phyloP scores from a whole-genome alignment of 2,888 invertebrate species.

The Agrotis segetum region DNA sequence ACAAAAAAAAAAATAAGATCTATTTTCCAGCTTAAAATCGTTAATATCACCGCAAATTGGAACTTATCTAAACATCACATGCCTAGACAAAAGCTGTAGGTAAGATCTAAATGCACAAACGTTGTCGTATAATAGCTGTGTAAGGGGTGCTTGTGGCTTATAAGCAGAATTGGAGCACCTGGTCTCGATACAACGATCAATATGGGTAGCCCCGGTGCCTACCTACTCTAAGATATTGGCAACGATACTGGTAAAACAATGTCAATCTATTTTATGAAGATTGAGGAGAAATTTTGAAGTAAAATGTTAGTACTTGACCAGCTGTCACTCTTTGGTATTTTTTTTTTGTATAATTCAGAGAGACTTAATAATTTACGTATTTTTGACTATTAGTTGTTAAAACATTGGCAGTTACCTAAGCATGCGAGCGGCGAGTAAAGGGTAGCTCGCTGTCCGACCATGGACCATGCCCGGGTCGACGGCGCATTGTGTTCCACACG shows the following conservation, averaged over 20 bases:
- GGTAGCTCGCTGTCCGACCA: too few relatives aligned
- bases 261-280: background rate
- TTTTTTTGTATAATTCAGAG: too few relatives aligned
- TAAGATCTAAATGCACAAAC: constrained; percentile 4
- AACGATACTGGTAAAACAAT: constrained; percentile 5
- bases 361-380: too few relatives aligned
- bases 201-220: background rate
- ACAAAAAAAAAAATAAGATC: too few relatives aligned
- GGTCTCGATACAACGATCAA: constrained; percentile 13
- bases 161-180: constrained; percentile 42
- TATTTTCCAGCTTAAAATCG: too few relatives aligned
- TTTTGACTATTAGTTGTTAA: too few relatives aligned
- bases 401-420: too few relatives aligned
- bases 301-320: background rate
- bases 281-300: background rate
- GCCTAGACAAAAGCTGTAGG: background rate
- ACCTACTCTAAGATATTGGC: constrained; percentile 21
- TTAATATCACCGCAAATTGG: too few relatives aligned
- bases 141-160: constrained; percentile 22
- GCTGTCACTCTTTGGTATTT: background rate
- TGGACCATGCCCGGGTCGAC: too few relatives aligned
- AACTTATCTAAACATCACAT: background rate
- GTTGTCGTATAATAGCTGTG: background rate
- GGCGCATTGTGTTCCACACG: too few relatives aligned
- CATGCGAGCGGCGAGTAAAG: too few relatives aligned